These are phyloP conservation scores for Marronus borbonicus DNA, from an alignment of 2,888 invertebrate species.

Conservation along the genomic window DNA sequence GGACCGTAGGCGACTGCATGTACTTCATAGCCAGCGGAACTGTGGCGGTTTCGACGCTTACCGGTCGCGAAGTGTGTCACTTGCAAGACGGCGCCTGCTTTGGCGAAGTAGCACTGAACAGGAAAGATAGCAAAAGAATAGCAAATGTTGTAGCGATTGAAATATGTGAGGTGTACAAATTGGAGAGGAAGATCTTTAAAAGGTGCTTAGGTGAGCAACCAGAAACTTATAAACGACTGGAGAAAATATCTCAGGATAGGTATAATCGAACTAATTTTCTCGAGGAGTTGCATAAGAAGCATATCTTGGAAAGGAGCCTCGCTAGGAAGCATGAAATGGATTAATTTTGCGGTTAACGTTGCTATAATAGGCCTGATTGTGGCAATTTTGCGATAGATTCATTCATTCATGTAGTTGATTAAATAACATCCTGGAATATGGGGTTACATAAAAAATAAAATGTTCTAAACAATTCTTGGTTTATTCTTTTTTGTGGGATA, in stretches of 20 bases:
- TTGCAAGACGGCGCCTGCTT: constrained; percentile 77
- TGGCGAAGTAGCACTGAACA: constrained; percentile 76
- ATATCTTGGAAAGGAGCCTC: constrained; percentile 47
- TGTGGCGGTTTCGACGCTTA: constrained; percentile 75
- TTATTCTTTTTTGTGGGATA: too few species aligned
- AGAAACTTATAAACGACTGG: constrained; percentile 45
- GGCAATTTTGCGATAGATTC: too few species aligned
- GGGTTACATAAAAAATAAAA: too few species aligned
- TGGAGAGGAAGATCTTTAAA: constrained; percentile 67
- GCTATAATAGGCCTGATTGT: neutral
- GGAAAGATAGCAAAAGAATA: constrained; percentile 73
- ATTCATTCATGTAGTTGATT: too few species aligned
- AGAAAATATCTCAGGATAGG: constrained; percentile 47
- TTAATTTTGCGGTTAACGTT: neutral
- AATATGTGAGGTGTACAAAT: constrained; percentile 75
- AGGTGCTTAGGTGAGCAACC: constrained; percentile 38
- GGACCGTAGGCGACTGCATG: constrained; percentile 77
- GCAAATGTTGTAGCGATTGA: constrained; percentile 77
- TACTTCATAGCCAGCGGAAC: constrained; percentile 77
- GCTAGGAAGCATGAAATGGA: constrained; percentile 42
- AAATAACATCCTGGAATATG: too few species aligned
- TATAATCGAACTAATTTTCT: constrained; percentile 48
- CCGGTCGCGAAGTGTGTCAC: constrained; percentile 76
- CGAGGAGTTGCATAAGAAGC: constrained; percentile 52
- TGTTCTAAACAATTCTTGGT: too few species aligned